Base-by-base conservation (phyloP, 2,113 vertebrate species). In the Glaucidium brasilianum region DNA sequence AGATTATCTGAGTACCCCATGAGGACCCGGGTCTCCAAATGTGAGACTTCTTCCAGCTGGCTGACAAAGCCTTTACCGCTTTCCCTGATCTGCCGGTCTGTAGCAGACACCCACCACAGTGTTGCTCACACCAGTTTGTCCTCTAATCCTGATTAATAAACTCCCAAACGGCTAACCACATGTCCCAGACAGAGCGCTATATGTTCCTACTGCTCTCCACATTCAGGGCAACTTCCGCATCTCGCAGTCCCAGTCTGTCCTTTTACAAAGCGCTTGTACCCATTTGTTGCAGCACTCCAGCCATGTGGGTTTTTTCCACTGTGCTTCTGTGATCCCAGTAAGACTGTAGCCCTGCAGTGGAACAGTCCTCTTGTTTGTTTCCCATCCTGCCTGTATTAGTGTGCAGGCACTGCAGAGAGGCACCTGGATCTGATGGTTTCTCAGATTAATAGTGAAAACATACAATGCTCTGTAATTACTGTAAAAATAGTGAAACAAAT, bases 201-300 rank as follows among this genome's bases (percentile, higher is more conserved):
- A 34, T 50, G 10, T 6, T 71, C 55, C 35, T 73, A 34, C 26
- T 63, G 35, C 41, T 62, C 18, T 62, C 25, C n/a, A 12, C 6
- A 4, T 35, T 13, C 12, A 55, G 0, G 0, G 29, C 25, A 58
- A 16, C 25, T 73, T 5, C 6, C 7, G 5, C 15, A 9, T 13
- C n/a, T 29, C 5, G 2, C 10, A 26, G 15, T 25, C 39, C 47
- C 18, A 56, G 15, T 5, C 12, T 35, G 7, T n/a, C 45, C 27
- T 55, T 55, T 55, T 69, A 39, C 27, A 58, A 43, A 75, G 25
- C 12, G 8, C 19, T 27, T 22, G 6, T 63, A 41, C 17, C n/a
- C 15, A 23, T 15, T 45, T 73, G 12, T 2, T 3, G 5, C 43
- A 68, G 19, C 35, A 43, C 53, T 30, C 25, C 39, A 71, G 9